A percentile compares a stretch with the other conserved stretches of the same genome.
These are phyloP conservation scores for Hydrozoanthus gracilis DNA, from an alignment of 92 coral and sea anemone species.

Conservation along the genomic window DNA sequence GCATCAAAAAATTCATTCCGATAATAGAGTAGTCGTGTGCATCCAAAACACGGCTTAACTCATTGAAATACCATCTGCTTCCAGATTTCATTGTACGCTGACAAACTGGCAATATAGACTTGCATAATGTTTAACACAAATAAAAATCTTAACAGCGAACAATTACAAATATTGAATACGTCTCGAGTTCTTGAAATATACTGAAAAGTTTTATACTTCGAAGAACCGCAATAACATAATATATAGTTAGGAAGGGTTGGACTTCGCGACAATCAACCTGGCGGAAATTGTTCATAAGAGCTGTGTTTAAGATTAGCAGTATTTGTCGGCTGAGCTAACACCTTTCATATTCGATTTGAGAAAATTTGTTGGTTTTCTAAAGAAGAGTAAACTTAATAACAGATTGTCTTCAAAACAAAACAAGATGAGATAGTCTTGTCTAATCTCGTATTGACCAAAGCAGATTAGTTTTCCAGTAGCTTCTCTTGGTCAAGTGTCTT, in stretches of 20 bases:
- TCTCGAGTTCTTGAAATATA: not conserved
- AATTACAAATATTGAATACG: not conserved
- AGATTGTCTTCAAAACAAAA: slow-evolving; percentile 18
- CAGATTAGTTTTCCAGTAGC: not conserved
- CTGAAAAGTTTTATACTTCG: not conserved
- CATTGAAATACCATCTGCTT: slow-evolving; percentile 36
- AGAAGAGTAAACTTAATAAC: slow-evolving; percentile 6
- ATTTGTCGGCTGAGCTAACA: not conserved
- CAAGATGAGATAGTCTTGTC: slow-evolving; percentile 1
- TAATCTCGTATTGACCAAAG: not conserved
- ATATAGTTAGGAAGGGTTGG: not conserved
- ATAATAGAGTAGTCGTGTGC: slow-evolving; percentile 16
- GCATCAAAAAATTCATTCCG: slow-evolving; percentile 17
- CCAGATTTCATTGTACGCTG: not conserved
- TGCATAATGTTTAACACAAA: not conserved
- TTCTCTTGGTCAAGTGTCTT: slow-evolving; percentile 3
- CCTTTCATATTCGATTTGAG: not conserved
- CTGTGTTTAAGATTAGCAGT: slow-evolving; percentile 26
- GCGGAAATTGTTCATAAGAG: slow-evolving; percentile 25
- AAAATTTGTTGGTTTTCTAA: slow-evolving; percentile 8
- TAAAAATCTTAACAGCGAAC: not conserved
- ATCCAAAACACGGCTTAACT: not conserved
- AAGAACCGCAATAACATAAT: not conserved
- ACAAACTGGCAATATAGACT: not conserved
- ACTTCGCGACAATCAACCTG: not conserved